phyloP scores from a whole-genome alignment of 2,113 vertebrate species.

The Pongo abelii region DNA sequence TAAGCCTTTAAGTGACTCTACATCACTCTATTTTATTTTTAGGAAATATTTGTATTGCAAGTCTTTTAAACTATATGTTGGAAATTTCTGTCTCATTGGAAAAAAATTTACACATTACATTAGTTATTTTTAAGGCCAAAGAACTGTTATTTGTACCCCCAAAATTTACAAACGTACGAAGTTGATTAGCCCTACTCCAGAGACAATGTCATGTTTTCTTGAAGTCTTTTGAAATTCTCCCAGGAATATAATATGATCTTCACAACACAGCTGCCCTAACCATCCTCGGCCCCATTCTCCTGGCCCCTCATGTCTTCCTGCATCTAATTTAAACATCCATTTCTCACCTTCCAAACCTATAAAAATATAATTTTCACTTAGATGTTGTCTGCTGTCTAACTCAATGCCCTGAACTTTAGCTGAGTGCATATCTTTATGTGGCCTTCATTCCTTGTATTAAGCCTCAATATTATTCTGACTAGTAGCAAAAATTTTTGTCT shows the following conservation, averaged over 20 bases:
- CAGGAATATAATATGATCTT: neutral
- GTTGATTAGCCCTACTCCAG: neutral
- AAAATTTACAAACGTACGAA: neutral
- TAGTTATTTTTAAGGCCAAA: neutral
- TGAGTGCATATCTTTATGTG: neutral
- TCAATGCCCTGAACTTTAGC: neutral
- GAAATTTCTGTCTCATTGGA: neutral
- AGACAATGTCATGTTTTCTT: neutral
- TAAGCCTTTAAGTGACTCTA: neutral
- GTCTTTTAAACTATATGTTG: neutral
- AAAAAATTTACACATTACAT: neutral
- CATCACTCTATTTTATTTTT: neutral
- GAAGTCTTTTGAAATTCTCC: constrained; percentile 4
- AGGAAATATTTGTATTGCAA: neutral
- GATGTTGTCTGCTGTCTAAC: neutral
- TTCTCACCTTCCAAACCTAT: neutral
- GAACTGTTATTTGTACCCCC: neutral
- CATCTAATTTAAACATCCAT: neutral
- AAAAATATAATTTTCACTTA: neutral
- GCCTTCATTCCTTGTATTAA: neutral
- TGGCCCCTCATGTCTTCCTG: neutral
- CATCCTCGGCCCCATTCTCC: neutral
- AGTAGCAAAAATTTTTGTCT: neutral
- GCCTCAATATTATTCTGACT: neutral
- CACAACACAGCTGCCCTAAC: neutral